Conservation (phyloP, 2,797 vertebrate genomes). For the Taenioides sp. region DNA sequence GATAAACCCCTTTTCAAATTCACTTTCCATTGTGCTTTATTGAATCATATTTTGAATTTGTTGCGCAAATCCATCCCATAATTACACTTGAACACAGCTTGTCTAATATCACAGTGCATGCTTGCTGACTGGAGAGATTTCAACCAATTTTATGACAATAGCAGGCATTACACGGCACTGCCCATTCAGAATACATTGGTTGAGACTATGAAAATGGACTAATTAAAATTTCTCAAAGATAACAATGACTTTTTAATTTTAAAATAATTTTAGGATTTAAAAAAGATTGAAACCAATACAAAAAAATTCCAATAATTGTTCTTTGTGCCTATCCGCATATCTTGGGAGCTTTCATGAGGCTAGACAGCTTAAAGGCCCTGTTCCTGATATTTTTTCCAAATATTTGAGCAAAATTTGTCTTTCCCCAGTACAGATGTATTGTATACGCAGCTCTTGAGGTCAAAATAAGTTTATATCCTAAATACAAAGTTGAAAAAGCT, state of each 20-base stretch:
- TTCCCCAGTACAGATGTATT: no score
- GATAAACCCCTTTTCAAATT: conserved; percentile 28
- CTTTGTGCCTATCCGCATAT: no score
- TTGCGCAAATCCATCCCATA: conserved; percentile 37
- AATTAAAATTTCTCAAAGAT: conserved; percentile 57
- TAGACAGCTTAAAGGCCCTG: no score
- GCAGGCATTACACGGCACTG: conserved; percentile 42
- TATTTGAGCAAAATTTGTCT: no score
- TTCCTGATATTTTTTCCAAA: no score
- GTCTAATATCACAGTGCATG: conserved; percentile 23
- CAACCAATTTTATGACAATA: conserved; percentile 50
- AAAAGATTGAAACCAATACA: no score
- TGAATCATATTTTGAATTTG: conserved; percentile 29
- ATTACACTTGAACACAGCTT: conserved; percentile 51
- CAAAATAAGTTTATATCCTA: no score
- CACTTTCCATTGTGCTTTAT: conserved; percentile 19
- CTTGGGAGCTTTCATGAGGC: no score
- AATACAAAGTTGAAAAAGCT: no score
- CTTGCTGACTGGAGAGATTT: conserved; percentile 32
- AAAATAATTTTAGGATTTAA: conserved; percentile 48
- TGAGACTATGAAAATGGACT: conserved; percentile 48
- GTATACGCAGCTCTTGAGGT: no score
- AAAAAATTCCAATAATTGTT: no score
- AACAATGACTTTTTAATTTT: conserved; percentile 60
- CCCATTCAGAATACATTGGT: conserved; percentile 43